These are phyloP conservation scores for Acanthoscelides obtectus DNA, from an alignment of 2,888 invertebrate genomes.

Conservation along the genomic window DNA sequence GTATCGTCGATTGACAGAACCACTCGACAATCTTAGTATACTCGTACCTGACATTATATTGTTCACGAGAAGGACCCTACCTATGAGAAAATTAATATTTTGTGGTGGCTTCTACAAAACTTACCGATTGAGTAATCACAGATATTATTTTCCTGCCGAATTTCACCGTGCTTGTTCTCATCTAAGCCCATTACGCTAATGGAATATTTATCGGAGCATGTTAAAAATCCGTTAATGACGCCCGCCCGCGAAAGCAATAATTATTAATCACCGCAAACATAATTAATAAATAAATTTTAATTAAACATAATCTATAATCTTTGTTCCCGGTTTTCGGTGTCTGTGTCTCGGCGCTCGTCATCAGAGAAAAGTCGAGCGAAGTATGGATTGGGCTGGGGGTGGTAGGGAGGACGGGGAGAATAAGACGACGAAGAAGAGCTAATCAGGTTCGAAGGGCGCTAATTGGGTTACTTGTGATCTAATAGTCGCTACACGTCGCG, in stretches of 20 bases:
- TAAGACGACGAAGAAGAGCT: conserved; percentile 25
- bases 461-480: conserved; percentile 32
- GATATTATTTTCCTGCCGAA: not conserved
- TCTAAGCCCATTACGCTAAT: not conserved
- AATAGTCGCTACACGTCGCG: conserved; percentile 26
- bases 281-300: conserved; percentile 25
- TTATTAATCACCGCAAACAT: conserved; percentile 20
- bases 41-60: no score
- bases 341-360: not conserved
- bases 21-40: no score
- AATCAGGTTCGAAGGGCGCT: conserved; percentile 33
- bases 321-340: conserved; percentile 12
- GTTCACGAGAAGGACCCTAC: no score
- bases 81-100: no score
- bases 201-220: not conserved
- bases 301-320: conserved; percentile 25
- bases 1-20: no score
- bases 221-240: conserved; percentile 16
- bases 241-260: conserved; percentile 10
- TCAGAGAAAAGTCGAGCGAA: not conserved
- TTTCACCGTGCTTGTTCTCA: not conserved
- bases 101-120: no score
- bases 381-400: not conserved
- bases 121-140: no score
- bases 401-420: no score